Percentiles rank a stretch among this genome's conserved stretches.
phyloP scores from a whole-genome alignment of 1,140 invertebrate genomes.

The Augochlora pura region DNA sequence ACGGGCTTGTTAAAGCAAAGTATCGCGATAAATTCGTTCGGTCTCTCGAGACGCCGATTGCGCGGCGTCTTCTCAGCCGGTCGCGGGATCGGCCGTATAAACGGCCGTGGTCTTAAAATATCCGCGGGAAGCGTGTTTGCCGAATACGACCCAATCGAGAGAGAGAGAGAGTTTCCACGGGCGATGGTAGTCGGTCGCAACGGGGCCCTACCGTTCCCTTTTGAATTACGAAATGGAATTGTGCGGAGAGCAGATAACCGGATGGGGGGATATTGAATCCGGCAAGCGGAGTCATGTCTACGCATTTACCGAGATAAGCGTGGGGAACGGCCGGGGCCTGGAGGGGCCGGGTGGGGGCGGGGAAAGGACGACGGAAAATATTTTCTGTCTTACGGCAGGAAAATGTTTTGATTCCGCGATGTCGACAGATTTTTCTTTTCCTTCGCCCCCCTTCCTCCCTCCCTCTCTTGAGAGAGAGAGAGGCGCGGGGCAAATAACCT shows the following conservation, averaged over 20 bases:
- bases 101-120: slow-evolving; percentile 21
- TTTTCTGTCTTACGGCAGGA: neutral
- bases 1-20: slow-evolving; percentile 33
- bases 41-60: slow-evolving; percentile 11
- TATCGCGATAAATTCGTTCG: slow-evolving; percentile 19
- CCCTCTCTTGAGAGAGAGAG: no score
- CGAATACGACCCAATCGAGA: slow-evolving; percentile 3
- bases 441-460: no score
- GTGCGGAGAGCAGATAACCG: slow-evolving; percentile 23
- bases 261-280: slow-evolving; percentile 41
- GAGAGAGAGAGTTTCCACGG: neutral
- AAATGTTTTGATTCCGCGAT: slow-evolving; percentile 32
- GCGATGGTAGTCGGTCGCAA: neutral
- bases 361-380: neutral
- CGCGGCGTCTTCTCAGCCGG: neutral
- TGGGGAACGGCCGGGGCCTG: no score
- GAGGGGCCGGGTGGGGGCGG: neutral
- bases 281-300: slow-evolving; percentile 26
- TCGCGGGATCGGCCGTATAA: neutral
- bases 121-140: neutral
- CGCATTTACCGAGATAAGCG: slow-evolving; percentile 21
- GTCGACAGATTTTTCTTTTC: slow-evolving; percentile 32
- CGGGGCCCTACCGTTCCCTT: neutral
- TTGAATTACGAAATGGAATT: slow-evolving; percentile 20
- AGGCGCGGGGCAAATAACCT: slow-evolving; percentile 21